Base-by-base conservation (phyloP, 1,140 invertebrate genomes). In the Ceratoteleas bidentatus region DNA sequence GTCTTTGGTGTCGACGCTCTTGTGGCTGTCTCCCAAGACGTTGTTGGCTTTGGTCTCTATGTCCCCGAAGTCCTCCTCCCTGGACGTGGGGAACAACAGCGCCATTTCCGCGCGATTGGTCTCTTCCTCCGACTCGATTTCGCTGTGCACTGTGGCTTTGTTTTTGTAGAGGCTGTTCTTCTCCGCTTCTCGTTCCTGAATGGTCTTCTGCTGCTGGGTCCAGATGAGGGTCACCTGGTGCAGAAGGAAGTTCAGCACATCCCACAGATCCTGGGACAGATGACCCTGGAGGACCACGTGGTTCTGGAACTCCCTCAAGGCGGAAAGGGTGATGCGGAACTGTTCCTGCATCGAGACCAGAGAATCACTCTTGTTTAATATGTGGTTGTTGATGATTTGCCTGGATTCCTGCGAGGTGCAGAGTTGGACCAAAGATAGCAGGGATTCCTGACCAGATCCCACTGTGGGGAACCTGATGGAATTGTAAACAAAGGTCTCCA, bases 151-250 rank as follows among this genome's bases (percentile, higher is more conserved):
- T 10, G 81, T 54, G 0, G 58, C 49, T 56, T 96, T 97, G 34
- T 94, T 96, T 66, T 95, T 94, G 90, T 97, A 99, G 8, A 98
- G 88, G 83, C 94, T 95, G 54, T 97, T 95, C 62, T 96, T 94
- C 83, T 97, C 95, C 38, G 93, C 92, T 75, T 95, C 94, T 77
- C 94, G 93, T 77, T 92, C 92, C 77, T 95, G 93, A 16, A 93
- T 93, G 50, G 94, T 93, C 60, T 94, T 93, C 85, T 97, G 93
- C 74, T 97, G 94, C 49, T 94, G 92, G 85, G 94, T 93, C 97
- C 97, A 99, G 0, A 94, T 90, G 11, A 92, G 86, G 0, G 96
- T 94, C 36, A 96, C 88, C 56, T 93, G 88, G 15, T 92, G 90
- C 2, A 96, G 83, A 1, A 95, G 90, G 0, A 89, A 85, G 58